These are phyloP conservation scores for Porites evermanni DNA, from an alignment of 92 coral and sea anemone genomes.

Conservation along the genomic window DNA sequence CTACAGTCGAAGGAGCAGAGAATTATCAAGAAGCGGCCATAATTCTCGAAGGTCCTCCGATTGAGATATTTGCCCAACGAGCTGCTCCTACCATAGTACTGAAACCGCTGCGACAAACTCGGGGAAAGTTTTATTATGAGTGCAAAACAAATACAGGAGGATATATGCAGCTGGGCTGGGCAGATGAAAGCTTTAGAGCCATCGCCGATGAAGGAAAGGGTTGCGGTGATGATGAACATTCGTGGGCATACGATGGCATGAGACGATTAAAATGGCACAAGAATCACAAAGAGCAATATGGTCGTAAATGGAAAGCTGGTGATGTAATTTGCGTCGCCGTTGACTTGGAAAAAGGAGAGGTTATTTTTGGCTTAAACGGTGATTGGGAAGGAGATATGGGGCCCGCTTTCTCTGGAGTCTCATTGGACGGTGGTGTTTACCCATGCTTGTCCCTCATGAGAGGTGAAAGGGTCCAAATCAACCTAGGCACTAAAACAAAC, in stretches of 20 bases:
- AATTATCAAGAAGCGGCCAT: constrained; percentile 68
- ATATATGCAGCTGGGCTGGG: constrained; percentile 84
- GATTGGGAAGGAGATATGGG: constrained; percentile 63
- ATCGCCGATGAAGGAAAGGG: constrained; percentile 74
- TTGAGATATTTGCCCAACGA: constrained; percentile 77
- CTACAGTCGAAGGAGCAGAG: constrained; percentile 60
- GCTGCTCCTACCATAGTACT: constrained; percentile 71
- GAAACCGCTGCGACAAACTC: constrained; percentile 70
- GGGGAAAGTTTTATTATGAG: constrained; percentile 75
- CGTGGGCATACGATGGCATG: constrained; percentile 83
- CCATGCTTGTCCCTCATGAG: constrained; percentile 79
- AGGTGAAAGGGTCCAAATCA: constrained; percentile 67
- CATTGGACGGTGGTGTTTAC: constrained; percentile 58
- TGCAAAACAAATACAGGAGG: constrained; percentile 74
- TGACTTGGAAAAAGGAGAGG: constrained; percentile 48
- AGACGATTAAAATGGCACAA: constrained; percentile 70
- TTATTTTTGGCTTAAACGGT: constrained; percentile 70
- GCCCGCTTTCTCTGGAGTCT: constrained; percentile 53
- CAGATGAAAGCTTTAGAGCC: constrained; percentile 67
- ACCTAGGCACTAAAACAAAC: constrained; percentile 62
- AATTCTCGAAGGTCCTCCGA: constrained; percentile 74
- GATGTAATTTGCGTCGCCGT: constrained; percentile 73
- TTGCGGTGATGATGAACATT: constrained; percentile 76
- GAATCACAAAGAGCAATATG: constrained; percentile 58
- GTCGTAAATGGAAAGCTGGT: constrained; percentile 68